Evolutionary conservation across 2,797 vertebrate species (phyloP).

Genomic region (Iguana delicatissima): DNA sequence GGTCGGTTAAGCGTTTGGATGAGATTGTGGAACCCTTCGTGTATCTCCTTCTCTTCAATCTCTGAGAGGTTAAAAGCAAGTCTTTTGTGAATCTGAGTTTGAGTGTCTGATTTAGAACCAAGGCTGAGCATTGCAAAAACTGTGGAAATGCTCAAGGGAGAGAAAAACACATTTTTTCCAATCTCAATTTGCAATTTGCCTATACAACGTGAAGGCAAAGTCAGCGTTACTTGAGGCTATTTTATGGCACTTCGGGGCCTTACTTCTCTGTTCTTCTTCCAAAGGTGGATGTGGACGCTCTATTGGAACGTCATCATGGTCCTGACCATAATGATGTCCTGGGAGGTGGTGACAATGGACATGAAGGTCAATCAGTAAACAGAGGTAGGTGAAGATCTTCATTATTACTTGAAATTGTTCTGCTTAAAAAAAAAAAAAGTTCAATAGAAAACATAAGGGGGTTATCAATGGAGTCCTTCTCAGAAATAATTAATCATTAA

Average conservation of each 20-base stretch:
- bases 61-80: conserved; percentile 82
- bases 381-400: conserved; percentile 48
- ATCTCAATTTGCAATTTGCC: conserved; percentile 50
- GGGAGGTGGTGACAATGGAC: neutral
- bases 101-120: conserved; percentile 81
- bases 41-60: conserved; percentile 73
- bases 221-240: conserved; percentile 75
- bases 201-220: conserved; percentile 71
- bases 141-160: conserved; percentile 84
- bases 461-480: too few relatives aligned
- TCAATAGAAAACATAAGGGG: neutral
- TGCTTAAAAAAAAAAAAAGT: conserved; percentile 45
- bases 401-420: conserved; percentile 66
- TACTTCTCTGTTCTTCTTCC: neutral
- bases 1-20: conserved; percentile 69
- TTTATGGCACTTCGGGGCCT: conserved; percentile 13
- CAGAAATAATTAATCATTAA: too few relatives aligned
- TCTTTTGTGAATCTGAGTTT: conserved; percentile 80
- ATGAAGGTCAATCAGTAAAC: conserved; percentile 59
- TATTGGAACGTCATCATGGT: too few relatives aligned
- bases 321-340: conserved; percentile 34
- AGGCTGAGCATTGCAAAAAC: conserved; percentile 84
- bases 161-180: conserved; percentile 86
- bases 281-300: neutral
- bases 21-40: conserved; percentile 78